Percentiles rank a stretch among this genome's conserved stretches.
phyloP scores from a whole-genome alignment of 2,113 vertebrate species.

The Chinchilla lanigera region DNA sequence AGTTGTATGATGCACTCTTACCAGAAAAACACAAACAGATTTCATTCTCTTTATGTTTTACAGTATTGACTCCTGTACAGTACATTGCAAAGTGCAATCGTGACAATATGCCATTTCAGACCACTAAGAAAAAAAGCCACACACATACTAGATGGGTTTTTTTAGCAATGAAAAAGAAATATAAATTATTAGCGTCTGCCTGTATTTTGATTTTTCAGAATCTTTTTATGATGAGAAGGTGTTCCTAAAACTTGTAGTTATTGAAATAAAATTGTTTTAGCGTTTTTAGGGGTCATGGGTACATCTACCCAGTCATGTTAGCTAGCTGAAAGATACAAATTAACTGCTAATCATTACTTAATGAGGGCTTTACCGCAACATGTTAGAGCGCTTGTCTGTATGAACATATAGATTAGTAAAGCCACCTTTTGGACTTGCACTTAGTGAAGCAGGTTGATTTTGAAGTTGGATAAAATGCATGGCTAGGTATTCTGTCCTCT shows the following conservation, averaged over 20 bases:
- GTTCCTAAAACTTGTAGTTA: not conserved
- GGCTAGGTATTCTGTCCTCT: constrained; percentile 73
- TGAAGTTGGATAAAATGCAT: constrained; percentile 65
- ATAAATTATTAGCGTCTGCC: not conserved
- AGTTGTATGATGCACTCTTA: constrained; percentile 75
- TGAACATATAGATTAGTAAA: not conserved
- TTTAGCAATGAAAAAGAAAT: not conserved
- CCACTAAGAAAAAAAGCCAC: not conserved
- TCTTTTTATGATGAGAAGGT: not conserved
- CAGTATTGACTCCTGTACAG: constrained; percentile 60
- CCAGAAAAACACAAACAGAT: constrained; percentile 83
- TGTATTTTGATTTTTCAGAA: not conserved
- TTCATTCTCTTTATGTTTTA: constrained; percentile 62
- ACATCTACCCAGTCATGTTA: not conserved
- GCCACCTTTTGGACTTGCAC: constrained; percentile 54
- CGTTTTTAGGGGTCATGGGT: constrained; percentile 4
- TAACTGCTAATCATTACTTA: constrained; percentile 54
- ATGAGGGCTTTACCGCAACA: not conserved
- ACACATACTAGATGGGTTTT: not conserved
- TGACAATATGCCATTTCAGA: constrained; percentile 58
- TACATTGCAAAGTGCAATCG: constrained; percentile 74
- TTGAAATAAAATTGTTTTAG: constrained; percentile 42
- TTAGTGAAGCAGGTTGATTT: constrained; percentile 68
- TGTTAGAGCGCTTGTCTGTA: not conserved
- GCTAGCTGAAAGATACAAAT: constrained; percentile 47